Evolutionary conservation across 2,888 invertebrate genomes (phyloP).

Genomic region (Drosophila borealis): DNA sequence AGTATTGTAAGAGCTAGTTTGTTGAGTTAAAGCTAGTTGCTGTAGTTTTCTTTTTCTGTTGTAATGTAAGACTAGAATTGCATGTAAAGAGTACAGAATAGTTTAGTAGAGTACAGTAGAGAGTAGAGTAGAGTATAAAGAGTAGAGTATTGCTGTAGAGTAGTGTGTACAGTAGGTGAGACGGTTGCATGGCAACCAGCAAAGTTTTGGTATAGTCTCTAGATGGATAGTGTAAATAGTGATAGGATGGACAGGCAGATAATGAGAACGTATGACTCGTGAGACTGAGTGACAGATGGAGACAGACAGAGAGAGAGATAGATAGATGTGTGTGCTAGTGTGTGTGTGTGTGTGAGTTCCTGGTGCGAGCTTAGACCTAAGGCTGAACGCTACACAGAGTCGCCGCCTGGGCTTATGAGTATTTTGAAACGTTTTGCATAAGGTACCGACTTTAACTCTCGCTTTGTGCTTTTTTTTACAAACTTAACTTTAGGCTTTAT

Average conservation of each 20-base stretch:
- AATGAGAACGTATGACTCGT: slow-evolving; percentile 29
- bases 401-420: slow-evolving; percentile 68
- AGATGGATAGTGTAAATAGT: slow-evolving; percentile 42
- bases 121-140: slow-evolving; percentile 19
- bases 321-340: slow-evolving; percentile 26
- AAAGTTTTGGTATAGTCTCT: slow-evolving; percentile 72
- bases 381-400: slow-evolving; percentile 56
- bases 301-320: slow-evolving; percentile 28
- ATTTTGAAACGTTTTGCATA: slow-evolving; percentile 66
- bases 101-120: slow-evolving; percentile 25
- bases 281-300: slow-evolving; percentile 25
- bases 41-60: slow-evolving; percentile 30
- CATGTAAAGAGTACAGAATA: slow-evolving; percentile 67
- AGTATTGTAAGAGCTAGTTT: slow-evolving; percentile 46
- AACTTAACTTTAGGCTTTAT: slow-evolving; percentile 68
- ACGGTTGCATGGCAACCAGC: slow-evolving; percentile 70
- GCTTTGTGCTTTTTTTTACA: slow-evolving; percentile 69
- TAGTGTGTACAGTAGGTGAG: slow-evolving; percentile 51
- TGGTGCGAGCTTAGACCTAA: slow-evolving; percentile 67
- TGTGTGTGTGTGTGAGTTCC: slow-evolving; percentile 22
- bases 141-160: slow-evolving; percentile 5
- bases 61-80: slow-evolving; percentile 83
- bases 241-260: slow-evolving; percentile 16
- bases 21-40: slow-evolving; percentile 64
- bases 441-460: slow-evolving; percentile 82